Evolutionary conservation across 2,113 vertebrate species (phyloP), one percentile per base, ranked within the genome.

Genomic region (Neofelis nebulosa): DNA sequence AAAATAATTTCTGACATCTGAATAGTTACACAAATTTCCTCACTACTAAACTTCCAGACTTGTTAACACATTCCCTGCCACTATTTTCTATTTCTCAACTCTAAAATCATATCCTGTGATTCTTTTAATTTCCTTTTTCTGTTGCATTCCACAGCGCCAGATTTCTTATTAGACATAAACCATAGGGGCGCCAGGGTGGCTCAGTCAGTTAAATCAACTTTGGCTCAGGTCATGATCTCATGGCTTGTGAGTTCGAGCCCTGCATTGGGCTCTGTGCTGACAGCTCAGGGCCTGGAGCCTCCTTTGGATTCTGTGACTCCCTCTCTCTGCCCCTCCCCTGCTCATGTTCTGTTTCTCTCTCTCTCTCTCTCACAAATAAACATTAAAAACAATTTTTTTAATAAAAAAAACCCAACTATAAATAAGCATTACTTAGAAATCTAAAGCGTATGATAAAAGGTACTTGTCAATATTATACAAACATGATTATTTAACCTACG

Each of bases 121-220:
- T 95, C 95, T 95, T 25, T 89, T 33, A 68, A 92, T 74, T 94
- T 98, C 95, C 96, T 94, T 36, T 92, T 95, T 93, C 80, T 7
- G 27, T 86, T 96, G 83, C 91, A 79, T 23, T 96, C 50, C 52
- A 82, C 50, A 57, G 25, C 9, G 38, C 23, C 82, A 95, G 88
- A 96, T 61, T 84, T 95, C 57, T 94, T 93, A 96, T 36, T 93
- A 96, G 94, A 94, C 61, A 97, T 29, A 97, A 91, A 93, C 50
- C 87, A 92, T 31, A 95, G 57, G 7, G 8, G 57, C 7, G 21
- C 57, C 57, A 61, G 57, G 57, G 21, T 61, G 21, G 57, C 57
- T 61, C 8, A 9, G 57, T 61, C 57, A 61, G 57, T 61, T 61
- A 50, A 50, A 21, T 23, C 57, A 7, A 61, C 57, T 61, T 61